These are phyloP conservation scores for Drosophila subsilvestris DNA, from an alignment of 2,888 invertebrate genomes.

Conservation along the genomic window DNA sequence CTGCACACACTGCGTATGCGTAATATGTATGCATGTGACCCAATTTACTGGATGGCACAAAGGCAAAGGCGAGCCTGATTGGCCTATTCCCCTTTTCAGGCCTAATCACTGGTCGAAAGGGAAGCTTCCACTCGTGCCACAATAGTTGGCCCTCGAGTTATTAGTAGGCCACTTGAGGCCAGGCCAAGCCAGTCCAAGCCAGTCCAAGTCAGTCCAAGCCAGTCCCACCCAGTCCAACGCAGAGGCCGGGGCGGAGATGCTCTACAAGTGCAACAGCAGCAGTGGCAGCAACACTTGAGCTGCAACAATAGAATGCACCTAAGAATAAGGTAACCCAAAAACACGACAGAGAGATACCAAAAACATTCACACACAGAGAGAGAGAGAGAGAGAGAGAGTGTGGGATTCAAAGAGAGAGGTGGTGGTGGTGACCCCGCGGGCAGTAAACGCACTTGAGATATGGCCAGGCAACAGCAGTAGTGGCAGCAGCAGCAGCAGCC, in stretches of 20 bases:
- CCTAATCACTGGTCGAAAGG: constrained; percentile 57
- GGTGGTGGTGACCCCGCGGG: constrained; percentile 45
- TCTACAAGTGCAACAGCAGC: constrained; percentile 70
- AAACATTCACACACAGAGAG: constrained; percentile 19
- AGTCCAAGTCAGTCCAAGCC: background rate
- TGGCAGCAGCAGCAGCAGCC: constrained; percentile 9
- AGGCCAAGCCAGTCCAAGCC: background rate
- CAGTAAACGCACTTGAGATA: constrained; percentile 74
- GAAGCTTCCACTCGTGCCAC: constrained; percentile 17
- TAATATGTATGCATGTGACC: constrained; percentile 54
- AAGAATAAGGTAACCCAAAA: constrained; percentile 78
- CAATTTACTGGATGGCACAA: constrained; percentile 44
- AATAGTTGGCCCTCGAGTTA: constrained; percentile 59
- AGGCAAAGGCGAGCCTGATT: constrained; percentile 46
- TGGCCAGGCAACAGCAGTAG: constrained; percentile 38
- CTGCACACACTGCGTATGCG: constrained; percentile 51
- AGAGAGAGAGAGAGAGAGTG: constrained; percentile 8
- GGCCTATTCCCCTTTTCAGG: constrained; percentile 20
- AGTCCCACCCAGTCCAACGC: background rate
- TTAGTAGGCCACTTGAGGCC: constrained; percentile 69
- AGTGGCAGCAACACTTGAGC: constrained; percentile 54
- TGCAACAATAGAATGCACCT: constrained; percentile 61
- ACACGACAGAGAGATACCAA: constrained; percentile 27
- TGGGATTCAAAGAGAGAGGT: constrained; percentile 24
- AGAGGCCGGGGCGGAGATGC: constrained; percentile 53